Percentiles rank a stretch among this genome's conserved stretches.
phyloP scores from a whole-genome alignment of 2,888 invertebrate genomes.

The Serrognathus titanus region DNA sequence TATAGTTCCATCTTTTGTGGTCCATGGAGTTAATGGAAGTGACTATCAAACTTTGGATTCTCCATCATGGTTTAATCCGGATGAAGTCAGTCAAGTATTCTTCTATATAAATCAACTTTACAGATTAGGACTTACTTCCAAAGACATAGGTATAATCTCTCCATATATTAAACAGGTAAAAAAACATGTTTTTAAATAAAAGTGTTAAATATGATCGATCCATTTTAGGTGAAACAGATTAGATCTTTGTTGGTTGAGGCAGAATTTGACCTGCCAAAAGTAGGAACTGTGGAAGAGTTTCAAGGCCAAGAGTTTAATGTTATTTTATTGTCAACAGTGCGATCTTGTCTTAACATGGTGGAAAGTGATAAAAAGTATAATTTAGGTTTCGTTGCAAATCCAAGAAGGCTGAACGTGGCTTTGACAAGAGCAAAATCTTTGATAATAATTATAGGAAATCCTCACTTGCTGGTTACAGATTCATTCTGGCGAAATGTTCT shows the following conservation, averaged over 20 bases:
- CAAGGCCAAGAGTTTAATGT: slow-evolving; percentile 77
- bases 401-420: slow-evolving; percentile 84
- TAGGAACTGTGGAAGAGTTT: slow-evolving; percentile 83
- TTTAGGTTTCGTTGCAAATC: slow-evolving; percentile 72
- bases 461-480: slow-evolving; percentile 65
- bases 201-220: neutral
- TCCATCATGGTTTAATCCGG: slow-evolving; percentile 87
- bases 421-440: slow-evolving; percentile 80
- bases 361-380: slow-evolving; percentile 51
- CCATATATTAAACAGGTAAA: slow-evolving; percentile 87
- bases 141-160: slow-evolving; percentile 85
- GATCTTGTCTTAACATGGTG: slow-evolving; percentile 50
- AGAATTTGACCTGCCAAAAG: slow-evolving; percentile 59
- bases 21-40: slow-evolving; percentile 67
- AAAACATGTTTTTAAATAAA: neutral
- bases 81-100: slow-evolving; percentile 69
- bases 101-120: slow-evolving; percentile 65
- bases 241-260: slow-evolving; percentile 53
- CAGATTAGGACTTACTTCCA: slow-evolving; percentile 58
- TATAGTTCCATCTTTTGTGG: slow-evolving; percentile 58
- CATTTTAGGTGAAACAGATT: slow-evolving; percentile 61
- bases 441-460: slow-evolving; percentile 81
- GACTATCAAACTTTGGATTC: slow-evolving; percentile 71
- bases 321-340: slow-evolving; percentile 70
- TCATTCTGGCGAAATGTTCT: slow-evolving; percentile 66